Conservation (phyloP, 2,113 vertebrate species). For the Cardinalis cardinalis region DNA sequence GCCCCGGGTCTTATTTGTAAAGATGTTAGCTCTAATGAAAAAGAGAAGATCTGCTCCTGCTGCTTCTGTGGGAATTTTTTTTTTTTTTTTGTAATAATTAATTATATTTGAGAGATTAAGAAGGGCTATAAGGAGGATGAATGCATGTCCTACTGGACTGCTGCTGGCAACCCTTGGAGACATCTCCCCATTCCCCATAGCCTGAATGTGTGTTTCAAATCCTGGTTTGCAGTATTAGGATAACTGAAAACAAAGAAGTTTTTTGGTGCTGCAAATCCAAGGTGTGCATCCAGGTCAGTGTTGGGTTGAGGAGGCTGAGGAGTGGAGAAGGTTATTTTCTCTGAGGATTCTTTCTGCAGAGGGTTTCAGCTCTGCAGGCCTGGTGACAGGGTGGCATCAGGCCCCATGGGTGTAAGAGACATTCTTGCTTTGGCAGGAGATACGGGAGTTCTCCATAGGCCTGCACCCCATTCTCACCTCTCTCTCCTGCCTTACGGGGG, state of each 20-base stretch:
- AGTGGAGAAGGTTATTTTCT: not conserved
- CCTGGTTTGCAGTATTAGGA: not conserved
- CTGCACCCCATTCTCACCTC: not conserved
- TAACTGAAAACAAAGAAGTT: not conserved
- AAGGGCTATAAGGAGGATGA: not conserved
- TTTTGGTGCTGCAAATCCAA: not conserved
- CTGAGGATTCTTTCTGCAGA: not conserved
- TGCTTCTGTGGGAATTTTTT: not conserved
- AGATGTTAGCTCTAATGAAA: conserved; percentile 61
- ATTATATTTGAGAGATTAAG: conserved; percentile 51
- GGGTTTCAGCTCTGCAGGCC: not conserved
- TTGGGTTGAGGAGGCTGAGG: not conserved
- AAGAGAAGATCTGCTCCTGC: conserved; percentile 21
- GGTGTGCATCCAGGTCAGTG: too few species aligned
- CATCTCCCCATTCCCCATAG: not conserved
- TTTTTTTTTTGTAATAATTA: not conserved
- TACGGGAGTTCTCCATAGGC: not conserved
- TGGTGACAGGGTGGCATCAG: not conserved
- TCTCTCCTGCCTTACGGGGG: not conserved
- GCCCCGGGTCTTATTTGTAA: conserved; percentile 57
- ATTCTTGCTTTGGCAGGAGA: not conserved
- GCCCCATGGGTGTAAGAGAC: not conserved
- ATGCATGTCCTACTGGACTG: not conserved
- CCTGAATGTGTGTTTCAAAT: not conserved
- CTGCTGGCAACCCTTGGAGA: not conserved